Conservation (phyloP, 2,888 invertebrate species). For the Temnothorax ravouxi region DNA sequence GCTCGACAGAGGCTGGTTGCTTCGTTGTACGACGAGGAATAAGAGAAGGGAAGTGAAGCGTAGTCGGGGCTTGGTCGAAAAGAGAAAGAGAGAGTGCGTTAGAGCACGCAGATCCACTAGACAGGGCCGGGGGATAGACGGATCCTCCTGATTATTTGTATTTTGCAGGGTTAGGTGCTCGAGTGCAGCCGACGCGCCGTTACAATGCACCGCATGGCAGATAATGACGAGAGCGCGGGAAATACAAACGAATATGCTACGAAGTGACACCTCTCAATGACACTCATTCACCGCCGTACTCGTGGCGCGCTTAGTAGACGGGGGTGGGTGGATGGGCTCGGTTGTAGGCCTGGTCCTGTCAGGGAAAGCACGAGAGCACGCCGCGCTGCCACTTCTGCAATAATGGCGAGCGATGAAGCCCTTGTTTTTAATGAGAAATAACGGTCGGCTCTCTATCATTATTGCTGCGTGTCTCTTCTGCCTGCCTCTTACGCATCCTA, state of each 20-base stretch:
- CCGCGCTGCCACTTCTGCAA: slow-evolving; percentile 80
- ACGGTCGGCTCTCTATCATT: slow-evolving; percentile 74
- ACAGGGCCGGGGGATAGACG: slow-evolving; percentile 46
- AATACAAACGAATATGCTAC: slow-evolving; percentile 86
- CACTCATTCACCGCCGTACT: slow-evolving; percentile 71
- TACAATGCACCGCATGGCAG: slow-evolving; percentile 76
- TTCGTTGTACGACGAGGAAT: slow-evolving; percentile 27
- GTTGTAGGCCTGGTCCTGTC: slow-evolving; percentile 55
- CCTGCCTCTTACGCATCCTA: slow-evolving; percentile 3
- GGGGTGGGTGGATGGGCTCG: slow-evolving; percentile 41
- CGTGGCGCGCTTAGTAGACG: slow-evolving; percentile 52
- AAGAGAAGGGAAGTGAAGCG: slow-evolving; percentile 38
- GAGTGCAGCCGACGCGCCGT: slow-evolving; percentile 80
- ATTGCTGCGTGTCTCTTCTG: slow-evolving; percentile 51
- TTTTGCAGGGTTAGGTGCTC: slow-evolving; percentile 79
- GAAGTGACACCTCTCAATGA: slow-evolving; percentile 87
- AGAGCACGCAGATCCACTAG: slow-evolving; percentile 58
- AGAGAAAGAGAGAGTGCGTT: slow-evolving; percentile 57
- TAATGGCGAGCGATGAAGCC: slow-evolving; percentile 85
- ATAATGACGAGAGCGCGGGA: slow-evolving; percentile 79
- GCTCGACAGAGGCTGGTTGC: slow-evolving; percentile 39
- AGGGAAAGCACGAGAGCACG: slow-evolving; percentile 52
- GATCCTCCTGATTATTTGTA: slow-evolving; percentile 81
- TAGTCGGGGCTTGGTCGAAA: slow-evolving; percentile 48
- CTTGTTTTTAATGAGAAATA: slow-evolving; percentile 86